These are phyloP conservation scores for Hybognathus amarus DNA, from an alignment of 2,797 vertebrate genomes.

Conservation along the genomic window DNA sequence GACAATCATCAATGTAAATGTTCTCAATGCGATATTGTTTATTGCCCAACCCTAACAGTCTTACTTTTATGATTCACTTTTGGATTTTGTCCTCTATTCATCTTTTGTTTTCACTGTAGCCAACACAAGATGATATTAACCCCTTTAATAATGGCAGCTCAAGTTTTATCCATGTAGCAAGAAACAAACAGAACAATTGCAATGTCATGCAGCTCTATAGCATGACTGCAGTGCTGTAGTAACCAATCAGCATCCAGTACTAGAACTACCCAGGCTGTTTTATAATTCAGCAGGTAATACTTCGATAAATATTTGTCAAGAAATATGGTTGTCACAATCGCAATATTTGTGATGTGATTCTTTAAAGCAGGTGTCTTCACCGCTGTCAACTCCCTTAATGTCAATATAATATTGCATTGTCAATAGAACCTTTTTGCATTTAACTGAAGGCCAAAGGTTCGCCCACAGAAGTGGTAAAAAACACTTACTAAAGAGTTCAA, in stretches of 20 bases:
- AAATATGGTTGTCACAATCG: neutral
- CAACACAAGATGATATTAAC: neutral
- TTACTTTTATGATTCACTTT: neutral
- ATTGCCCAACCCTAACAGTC: no score
- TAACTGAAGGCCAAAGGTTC: neutral
- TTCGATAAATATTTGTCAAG: neutral
- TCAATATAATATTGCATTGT: conserved; percentile 17
- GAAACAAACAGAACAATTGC: no score
- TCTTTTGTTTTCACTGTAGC: neutral
- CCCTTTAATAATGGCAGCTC: neutral
- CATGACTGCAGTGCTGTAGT: no score
- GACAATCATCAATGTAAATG: no score
- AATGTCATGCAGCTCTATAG: no score
- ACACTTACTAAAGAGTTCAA: neutral
- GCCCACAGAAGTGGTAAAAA: neutral
- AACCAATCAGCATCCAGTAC: no score
- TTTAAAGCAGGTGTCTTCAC: neutral
- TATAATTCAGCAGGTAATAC: neutral
- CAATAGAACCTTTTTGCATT: conserved; percentile 2
- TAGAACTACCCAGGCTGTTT: no score
- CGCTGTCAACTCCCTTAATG: conserved; percentile 15
- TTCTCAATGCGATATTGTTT: no score
- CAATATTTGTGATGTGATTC: neutral
- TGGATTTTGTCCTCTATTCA: neutral
- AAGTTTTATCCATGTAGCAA: neutral